Evolutionary conservation across 2,797 vertebrate species (phyloP).

Genomic region (Picus viridis): DNA sequence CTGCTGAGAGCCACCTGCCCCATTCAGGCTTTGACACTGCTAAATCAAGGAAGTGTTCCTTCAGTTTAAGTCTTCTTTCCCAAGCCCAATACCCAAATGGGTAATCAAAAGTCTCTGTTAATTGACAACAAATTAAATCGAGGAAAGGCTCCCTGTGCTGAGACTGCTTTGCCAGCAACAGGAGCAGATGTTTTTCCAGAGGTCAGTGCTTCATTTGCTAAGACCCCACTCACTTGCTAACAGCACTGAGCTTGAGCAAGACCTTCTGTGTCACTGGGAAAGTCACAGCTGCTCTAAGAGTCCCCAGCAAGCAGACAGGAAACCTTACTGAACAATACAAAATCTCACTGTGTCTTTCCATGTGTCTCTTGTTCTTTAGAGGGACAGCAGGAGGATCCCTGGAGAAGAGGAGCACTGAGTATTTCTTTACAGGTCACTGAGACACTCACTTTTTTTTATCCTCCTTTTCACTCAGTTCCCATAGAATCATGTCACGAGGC

Average conservation of each 20-base stretch:
- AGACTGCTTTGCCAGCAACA: background rate
- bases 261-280: background rate
- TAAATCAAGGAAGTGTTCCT: background rate
- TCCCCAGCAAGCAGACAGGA: background rate
- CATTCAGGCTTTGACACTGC: background rate
- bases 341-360: background rate
- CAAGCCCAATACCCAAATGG: background rate
- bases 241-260: background rate
- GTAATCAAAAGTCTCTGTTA: background rate
- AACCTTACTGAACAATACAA: background rate
- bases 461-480: background rate
- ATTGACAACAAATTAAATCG: background rate
- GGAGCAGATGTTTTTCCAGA: constrained; percentile 14
- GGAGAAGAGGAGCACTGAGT: background rate
- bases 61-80: background rate
- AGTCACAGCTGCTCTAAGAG: background rate
- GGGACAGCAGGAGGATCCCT: background rate
- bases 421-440: constrained; percentile 13
- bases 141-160: background rate
- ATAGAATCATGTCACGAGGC: background rate
- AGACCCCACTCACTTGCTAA: background rate
- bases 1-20: background rate
- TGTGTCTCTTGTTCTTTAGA: background rate
- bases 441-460: background rate
- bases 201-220: background rate